phyloP scores from a whole-genome alignment of 2,888 invertebrate genomes.

The Calameuta pallipes region DNA sequence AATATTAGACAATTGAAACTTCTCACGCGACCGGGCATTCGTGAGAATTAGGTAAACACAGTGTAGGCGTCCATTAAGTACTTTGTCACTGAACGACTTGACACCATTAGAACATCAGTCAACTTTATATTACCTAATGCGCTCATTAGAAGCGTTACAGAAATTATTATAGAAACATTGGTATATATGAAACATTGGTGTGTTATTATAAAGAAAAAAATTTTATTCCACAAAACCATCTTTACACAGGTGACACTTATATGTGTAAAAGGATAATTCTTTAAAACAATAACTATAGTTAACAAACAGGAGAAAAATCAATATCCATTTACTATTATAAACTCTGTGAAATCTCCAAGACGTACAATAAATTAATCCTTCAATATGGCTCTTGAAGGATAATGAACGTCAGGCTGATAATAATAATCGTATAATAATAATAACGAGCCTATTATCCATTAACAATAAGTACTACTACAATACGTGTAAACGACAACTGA shows the following conservation, averaged over 20 bases:
- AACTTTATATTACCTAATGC: neutral
- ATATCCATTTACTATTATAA: neutral
- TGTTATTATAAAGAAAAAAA: constrained; percentile 37
- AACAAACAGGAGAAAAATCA: neutral
- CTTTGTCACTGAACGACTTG: neutral
- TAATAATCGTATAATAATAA: neutral
- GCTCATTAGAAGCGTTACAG: neutral
- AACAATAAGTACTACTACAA: neutral
- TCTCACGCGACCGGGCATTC: constrained; percentile 20
- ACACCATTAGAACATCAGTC: neutral
- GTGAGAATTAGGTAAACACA: constrained; percentile 15
- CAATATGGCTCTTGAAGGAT: constrained; percentile 54
- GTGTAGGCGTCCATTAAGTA: constrained; percentile 12
- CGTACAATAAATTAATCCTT: constrained; percentile 20
- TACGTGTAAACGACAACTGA: neutral
- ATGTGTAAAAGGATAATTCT: neutral
- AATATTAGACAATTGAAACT: constrained; percentile 11
- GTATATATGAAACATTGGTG: neutral
- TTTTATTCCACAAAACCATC: constrained; percentile 41
- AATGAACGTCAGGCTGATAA: constrained; percentile 25
- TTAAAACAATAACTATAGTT: neutral
- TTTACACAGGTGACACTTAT: constrained; percentile 27
- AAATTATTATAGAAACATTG: neutral
- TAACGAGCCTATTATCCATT: neutral
- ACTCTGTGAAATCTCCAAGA: neutral